Conservation (phyloP, 2,888 invertebrate species). For the Macropis europaea region DNA sequence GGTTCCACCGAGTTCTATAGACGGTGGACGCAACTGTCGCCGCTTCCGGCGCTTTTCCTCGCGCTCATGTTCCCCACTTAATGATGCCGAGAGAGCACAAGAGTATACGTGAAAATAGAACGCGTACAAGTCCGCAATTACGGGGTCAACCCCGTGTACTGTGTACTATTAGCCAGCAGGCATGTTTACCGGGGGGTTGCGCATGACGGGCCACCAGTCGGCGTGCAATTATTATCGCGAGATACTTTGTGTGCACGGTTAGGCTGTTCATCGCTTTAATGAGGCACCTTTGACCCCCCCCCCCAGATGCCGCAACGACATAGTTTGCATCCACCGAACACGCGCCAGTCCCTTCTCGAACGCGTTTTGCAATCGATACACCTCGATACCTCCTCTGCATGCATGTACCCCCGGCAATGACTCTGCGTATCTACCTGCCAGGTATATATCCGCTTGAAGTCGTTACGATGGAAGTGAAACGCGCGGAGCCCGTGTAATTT, state of each 20-base stretch:
- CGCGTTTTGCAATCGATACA: conserved; percentile 25
- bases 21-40: no score
- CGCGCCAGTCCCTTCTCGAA: not conserved
- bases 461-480: conserved; percentile 22
- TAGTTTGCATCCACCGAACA: conserved; percentile 1
- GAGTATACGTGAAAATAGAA: conserved; percentile 24
- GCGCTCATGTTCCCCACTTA: not conserved
- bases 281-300: conserved; percentile 34
- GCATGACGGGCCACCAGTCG: conserved; percentile 28
- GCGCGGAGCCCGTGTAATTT: conserved; percentile 18
- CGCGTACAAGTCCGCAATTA: conserved; percentile 28
- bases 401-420: conserved; percentile 27
- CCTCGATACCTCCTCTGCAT: conserved; percentile 13
- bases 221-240: conserved; percentile 49
- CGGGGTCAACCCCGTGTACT: not conserved
- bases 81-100: conserved; percentile 17
- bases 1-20: no score
- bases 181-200: conserved; percentile 41
- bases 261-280: conserved; percentile 33
- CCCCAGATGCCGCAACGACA: conserved; percentile 27
- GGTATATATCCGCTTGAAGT: conserved; percentile 46
- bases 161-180: conserved; percentile 34
- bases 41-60: no score
- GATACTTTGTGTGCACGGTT: conserved; percentile 39
- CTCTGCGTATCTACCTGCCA: conserved; percentile 37